A percentile compares a stretch with the other conserved stretches of the same genome.
These are phyloP conservation scores for Platycheirus albimanus DNA, from an alignment of 2,888 invertebrate species.

Conservation along the genomic window DNA sequence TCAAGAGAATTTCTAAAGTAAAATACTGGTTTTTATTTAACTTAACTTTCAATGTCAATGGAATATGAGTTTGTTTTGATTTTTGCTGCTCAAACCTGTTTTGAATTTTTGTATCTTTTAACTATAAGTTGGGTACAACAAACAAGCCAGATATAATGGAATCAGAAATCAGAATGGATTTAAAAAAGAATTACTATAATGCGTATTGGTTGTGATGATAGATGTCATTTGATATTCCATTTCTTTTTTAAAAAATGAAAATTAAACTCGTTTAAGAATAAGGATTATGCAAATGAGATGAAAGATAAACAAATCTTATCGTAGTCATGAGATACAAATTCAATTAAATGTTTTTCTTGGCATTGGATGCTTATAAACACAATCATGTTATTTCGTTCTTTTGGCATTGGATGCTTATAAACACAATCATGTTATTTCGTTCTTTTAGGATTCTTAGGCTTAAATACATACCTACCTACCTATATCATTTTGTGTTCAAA, in stretches of 20 bases:
- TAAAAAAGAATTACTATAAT: slow-evolving; percentile 34
- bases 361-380: background rate
- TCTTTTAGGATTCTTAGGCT: no score
- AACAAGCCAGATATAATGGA: slow-evolving; percentile 24
- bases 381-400: no score
- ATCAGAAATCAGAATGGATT: slow-evolving; percentile 7
- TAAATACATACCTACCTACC: no score
- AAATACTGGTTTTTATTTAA: slow-evolving; percentile 43
- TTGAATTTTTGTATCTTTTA: slow-evolving; percentile 49
- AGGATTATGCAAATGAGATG: slow-evolving; percentile 26
- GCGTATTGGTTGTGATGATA: slow-evolving; percentile 22
- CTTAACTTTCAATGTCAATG: slow-evolving; percentile 4
- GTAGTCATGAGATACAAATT: slow-evolving; percentile 13
- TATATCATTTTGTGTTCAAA: no score
- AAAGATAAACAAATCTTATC: slow-evolving; percentile 7
- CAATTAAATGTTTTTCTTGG: slow-evolving; percentile 3
- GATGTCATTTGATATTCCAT: slow-evolving; percentile 22
- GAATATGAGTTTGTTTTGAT: slow-evolving; percentile 64
- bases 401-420: no score
- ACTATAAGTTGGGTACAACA: slow-evolving; percentile 13
- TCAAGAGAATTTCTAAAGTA: slow-evolving; percentile 41
- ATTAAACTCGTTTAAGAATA: slow-evolving; percentile 11
- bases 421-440: no score
- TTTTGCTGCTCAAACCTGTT: slow-evolving; percentile 57
- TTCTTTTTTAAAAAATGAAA: slow-evolving; percentile 10